phyloP scores from a whole-genome alignment of 1,140 invertebrate genomes.

The Panulirus ornatus region DNA sequence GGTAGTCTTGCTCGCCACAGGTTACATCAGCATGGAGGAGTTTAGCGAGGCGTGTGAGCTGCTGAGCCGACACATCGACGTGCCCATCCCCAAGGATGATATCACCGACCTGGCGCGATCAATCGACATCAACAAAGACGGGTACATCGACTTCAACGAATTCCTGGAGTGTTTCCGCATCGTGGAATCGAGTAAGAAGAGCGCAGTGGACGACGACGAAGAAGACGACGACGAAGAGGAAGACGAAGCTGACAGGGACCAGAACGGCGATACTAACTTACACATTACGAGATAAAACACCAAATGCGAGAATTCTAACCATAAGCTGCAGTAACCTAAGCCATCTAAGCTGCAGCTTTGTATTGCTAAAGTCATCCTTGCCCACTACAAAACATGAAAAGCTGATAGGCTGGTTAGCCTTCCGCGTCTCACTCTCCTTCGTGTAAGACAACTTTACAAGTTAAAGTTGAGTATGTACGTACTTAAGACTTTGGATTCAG shows the following conservation, averaged over 20 bases:
- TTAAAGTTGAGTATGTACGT: no score
- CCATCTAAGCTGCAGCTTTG: no score
- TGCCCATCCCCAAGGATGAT: conserved; percentile 85
- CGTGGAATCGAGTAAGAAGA: conserved; percentile 77
- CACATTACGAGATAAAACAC: no score
- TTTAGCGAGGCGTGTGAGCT: conserved; percentile 91
- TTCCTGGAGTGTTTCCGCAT: conserved; percentile 93
- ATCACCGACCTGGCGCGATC: conserved; percentile 88
- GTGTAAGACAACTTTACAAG: no score
- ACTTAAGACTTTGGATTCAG: no score
- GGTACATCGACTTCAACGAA: conserved; percentile 94
- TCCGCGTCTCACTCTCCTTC: no score
- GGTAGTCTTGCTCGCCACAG: conserved; percentile 81
- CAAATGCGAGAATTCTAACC: no score
- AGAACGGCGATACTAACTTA: conserved; percentile 34
- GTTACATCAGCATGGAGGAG: conserved; percentile 92
- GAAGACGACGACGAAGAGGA: conserved; percentile 62
- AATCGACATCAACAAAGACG: conserved; percentile 95
- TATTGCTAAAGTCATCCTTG: no score
- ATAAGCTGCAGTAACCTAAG: no score
- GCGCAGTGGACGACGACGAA: conserved; percentile 57
- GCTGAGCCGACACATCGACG: conserved; percentile 86
- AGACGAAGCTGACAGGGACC: conserved; percentile 64
- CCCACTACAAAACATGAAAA: no score
- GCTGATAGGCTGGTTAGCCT: no score